Conservation (phyloP, 1,140 invertebrate species). For the Listronotus bonariensis region DNA sequence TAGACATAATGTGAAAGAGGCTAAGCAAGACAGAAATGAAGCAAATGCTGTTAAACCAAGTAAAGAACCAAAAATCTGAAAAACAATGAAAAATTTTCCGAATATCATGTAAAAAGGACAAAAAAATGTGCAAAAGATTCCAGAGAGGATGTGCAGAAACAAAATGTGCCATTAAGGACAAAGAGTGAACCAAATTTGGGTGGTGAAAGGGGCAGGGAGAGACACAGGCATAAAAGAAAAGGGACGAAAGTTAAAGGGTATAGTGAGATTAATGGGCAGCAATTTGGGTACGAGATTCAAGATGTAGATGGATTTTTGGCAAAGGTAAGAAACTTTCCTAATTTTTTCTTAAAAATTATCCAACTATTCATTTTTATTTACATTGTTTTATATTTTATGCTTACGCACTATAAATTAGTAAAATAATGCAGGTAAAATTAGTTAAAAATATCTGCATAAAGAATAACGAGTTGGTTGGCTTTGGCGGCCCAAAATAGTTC, state of each 20-base stretch:
- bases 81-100: too few species aligned
- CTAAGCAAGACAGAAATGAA: too few species aligned
- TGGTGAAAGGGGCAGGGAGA: conserved; percentile 32
- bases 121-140: conserved; percentile 12
- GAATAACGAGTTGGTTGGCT: too few species aligned
- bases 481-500: too few species aligned
- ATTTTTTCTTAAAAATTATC: too few species aligned
- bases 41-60: too few species aligned
- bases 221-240: conserved; percentile 31
- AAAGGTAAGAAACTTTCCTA: conserved; percentile 60
- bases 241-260: conserved; percentile 46
- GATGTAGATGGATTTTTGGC: conserved; percentile 75
- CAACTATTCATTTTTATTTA: too few species aligned
- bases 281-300: conserved; percentile 75
- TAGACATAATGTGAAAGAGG: neutral
- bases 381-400: too few species aligned
- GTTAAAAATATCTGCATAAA: too few species aligned
- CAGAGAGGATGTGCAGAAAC: conserved; percentile 26
- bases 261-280: conserved; percentile 55
- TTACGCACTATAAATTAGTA: too few species aligned
- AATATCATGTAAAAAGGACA: conserved; percentile 1
- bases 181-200: conserved; percentile 51
- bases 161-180: conserved; percentile 42
- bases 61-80: too few species aligned
- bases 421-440: too few species aligned